These are phyloP conservation scores for Phrynocephalus guinanensis DNA, from an alignment of 2,797 vertebrate species.

Conservation along the genomic window DNA sequence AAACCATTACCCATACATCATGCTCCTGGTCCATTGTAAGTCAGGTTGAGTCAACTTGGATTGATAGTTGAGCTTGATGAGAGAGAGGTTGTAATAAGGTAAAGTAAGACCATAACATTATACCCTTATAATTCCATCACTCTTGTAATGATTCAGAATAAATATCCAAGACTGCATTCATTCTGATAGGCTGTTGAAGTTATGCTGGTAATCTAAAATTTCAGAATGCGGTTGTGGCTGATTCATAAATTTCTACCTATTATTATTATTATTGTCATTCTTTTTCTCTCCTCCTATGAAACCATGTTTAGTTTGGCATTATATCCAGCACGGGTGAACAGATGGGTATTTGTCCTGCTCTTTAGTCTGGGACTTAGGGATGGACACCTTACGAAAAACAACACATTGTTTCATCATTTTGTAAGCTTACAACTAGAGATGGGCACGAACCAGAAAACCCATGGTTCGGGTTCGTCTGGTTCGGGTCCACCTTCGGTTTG, in stretches of 20 bases:
- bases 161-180: not conserved
- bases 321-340: not conserved
- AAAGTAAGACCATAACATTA: not conserved
- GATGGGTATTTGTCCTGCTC: too few species aligned
- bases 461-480: too few species aligned
- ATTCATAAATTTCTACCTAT: not conserved
- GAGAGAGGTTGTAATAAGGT: conserved; percentile 56
- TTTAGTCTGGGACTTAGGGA: too few species aligned
- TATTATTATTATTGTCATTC: not conserved
- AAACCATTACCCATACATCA: conserved; percentile 26
- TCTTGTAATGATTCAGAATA: conserved; percentile 36
- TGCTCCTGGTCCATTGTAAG: conserved; percentile 64
- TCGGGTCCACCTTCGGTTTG: too few species aligned
- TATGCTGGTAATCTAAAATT: not conserved
- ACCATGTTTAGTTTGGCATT: too few species aligned
- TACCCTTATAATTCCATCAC: conserved; percentile 7
- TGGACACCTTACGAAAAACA: too few species aligned
- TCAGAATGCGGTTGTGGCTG: not conserved
- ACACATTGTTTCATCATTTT: too few species aligned
- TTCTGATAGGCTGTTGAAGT: not conserved
- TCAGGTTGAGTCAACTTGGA: conserved; percentile 57
- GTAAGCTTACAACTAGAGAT: too few species aligned
- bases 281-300: not conserved
- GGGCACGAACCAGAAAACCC: too few species aligned
- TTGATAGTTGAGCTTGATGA: conserved; percentile 59